Evolutionary conservation across 2,113 vertebrate species (phyloP), one percentile per base, ranked within the genome.

Genomic region (Chionodraco myersi): DNA sequence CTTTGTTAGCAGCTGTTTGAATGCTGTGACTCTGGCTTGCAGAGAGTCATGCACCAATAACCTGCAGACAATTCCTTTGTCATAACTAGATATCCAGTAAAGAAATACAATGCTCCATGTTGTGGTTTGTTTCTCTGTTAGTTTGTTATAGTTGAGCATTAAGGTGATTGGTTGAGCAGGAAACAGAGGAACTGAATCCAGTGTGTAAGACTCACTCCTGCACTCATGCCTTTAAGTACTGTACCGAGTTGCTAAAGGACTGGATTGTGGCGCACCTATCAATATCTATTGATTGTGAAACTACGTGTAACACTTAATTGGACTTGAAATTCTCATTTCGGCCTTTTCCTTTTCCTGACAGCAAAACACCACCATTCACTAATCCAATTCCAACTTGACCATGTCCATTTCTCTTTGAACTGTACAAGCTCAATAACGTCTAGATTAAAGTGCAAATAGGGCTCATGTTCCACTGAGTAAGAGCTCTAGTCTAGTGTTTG

Each of bases 251-350:
- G 52, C 63, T 79, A 3, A 5, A 76, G 64, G 44, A 77, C 60
- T 86, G 67, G 77, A 88, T 66, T 78, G 65, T 56, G 60, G 18
- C 71, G 63, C 59, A 26, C 18, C 23, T 79, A 70, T 89, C 72
- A 56, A 89, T 86, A 77, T 4, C 10, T 78, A 88, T 90, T 56
- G 82, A 91, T 86, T 52, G 77, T 9, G 26, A 83, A 77, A 66
- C 81, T 57, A 79, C 64, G 44, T 34, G 77, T 67, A 68, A 64
- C 75, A 78, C 80, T 72, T 79, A 69, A 72, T 59, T 86, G 69
- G 74, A 76, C 59, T 60, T 51, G 11, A 44, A 36, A 13, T 41
- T 58, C 16, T 77, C 49, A 83, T 75, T 80, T 80, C 69, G 73
- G 48, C 57, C 3, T 10, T 58, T 60, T 21, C 71, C 10, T 68